Conservation (phyloP, 2,797 vertebrate genomes). For the Philypnodon macrostomus region DNA sequence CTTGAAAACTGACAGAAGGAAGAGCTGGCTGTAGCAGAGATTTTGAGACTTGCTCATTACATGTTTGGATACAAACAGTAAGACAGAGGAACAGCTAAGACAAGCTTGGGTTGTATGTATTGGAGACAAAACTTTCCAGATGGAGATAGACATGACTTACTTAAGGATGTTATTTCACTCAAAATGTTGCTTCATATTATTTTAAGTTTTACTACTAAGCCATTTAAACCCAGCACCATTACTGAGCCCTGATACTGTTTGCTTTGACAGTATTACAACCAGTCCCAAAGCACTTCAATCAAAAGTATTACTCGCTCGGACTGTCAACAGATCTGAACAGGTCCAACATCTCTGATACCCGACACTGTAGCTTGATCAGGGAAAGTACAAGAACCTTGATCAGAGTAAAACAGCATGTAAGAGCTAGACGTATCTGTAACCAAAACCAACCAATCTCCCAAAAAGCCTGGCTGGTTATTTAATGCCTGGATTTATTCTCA, state of each 20-base stretch:
- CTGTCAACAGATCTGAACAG: conserved; percentile 24
- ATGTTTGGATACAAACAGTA: no score
- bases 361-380: conserved; percentile 38
- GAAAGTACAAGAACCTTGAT: conserved; percentile 48
- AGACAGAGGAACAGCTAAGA: no score
- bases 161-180: no score
- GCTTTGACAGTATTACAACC: conserved; percentile 24
- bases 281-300: conserved; percentile 23
- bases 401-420: conserved; percentile 39
- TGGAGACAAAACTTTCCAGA: no score
- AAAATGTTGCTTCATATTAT: no score
- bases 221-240: conserved; percentile 1
- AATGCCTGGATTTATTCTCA: conserved; percentile 10
- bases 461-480: conserved; percentile 9
- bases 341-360: conserved; percentile 37
- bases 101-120: no score
- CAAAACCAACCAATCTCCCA: conserved; percentile 7
- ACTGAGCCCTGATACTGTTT: conserved; percentile 12
- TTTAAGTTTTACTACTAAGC: no score
- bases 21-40: no score
- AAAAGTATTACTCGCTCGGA: conserved; percentile 15
- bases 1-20: no score
- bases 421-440: conserved; percentile 33
- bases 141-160: no score
- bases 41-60: no score